phyloP scores from a whole-genome alignment of 2,797 vertebrate genomes.

The Phalanger gymnotis region DNA sequence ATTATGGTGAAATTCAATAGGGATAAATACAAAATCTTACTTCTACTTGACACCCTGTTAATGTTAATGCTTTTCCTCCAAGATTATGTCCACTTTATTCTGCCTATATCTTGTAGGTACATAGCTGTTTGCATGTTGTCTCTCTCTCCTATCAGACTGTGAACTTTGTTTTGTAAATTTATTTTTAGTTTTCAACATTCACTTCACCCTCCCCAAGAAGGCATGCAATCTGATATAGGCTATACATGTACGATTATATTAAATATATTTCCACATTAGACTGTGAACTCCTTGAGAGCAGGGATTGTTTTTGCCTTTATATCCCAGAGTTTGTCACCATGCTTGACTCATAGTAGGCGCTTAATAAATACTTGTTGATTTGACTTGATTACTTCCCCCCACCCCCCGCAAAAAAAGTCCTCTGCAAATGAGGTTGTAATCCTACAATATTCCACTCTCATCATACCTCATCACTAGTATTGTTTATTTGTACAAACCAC shows the following conservation, averaged over 20 bases:
- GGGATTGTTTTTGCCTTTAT: not conserved
- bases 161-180: not conserved
- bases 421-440: not conserved
- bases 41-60: not conserved
- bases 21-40: not conserved
- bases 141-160: not conserved
- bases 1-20: not conserved
- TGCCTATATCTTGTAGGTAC: not conserved
- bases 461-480: not conserved
- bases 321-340: not conserved
- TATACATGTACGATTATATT: no score
- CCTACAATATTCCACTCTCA: not conserved
- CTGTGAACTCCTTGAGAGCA: not conserved
- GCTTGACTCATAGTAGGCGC: no score
- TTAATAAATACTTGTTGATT: not conserved
- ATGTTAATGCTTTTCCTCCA: not conserved
- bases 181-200: no score
- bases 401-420: not conserved
- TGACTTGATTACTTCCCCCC: not conserved
- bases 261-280: no score
- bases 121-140: not conserved
- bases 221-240: no score
- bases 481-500: not conserved
- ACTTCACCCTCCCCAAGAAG: no score
- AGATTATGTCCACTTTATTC: not conserved